These are phyloP conservation scores for Oostethus manadensis DNA, from an alignment of 2,113 vertebrate species.

Conservation along the genomic window DNA sequence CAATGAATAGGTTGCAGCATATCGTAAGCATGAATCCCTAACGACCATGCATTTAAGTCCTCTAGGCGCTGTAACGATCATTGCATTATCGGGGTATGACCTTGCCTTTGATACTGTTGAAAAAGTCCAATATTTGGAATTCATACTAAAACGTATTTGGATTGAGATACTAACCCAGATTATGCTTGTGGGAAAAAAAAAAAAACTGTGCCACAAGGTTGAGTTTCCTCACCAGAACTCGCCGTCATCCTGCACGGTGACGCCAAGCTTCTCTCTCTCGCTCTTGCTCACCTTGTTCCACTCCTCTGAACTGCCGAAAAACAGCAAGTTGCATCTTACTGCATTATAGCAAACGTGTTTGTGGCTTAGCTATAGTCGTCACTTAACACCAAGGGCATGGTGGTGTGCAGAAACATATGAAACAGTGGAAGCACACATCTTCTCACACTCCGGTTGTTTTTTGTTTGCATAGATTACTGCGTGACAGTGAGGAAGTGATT, in stretches of 20 bases:
- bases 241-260: constrained; percentile 90
- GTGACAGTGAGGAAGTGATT: constrained; percentile 25
- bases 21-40: not conserved
- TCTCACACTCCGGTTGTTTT: constrained; percentile 17
- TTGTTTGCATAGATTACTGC: constrained; percentile 51
- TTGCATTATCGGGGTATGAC: not conserved
- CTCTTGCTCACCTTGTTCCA: constrained; percentile 97
- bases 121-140: not conserved
- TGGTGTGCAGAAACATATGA: not conserved
- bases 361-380: constrained; percentile 9
- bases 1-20: not conserved
- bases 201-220: too few relatives aligned
- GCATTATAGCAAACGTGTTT: not conserved
- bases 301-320: constrained; percentile 82
- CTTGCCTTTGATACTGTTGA: not conserved
- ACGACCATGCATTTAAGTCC: not conserved
- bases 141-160: not conserved
- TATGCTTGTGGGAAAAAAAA: too few relatives aligned
- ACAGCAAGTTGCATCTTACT: not conserved
- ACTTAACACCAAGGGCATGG: constrained; percentile 13
- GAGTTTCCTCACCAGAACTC: constrained; percentile 87
- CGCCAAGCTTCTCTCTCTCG: constrained; percentile 89
- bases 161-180: too few relatives aligned
- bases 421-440: constrained; percentile 7
- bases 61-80: too few relatives aligned